These are phyloP conservation scores for Agonopterix subpropinquella DNA, from an alignment of 2,888 invertebrate species.

Conservation along the genomic window DNA sequence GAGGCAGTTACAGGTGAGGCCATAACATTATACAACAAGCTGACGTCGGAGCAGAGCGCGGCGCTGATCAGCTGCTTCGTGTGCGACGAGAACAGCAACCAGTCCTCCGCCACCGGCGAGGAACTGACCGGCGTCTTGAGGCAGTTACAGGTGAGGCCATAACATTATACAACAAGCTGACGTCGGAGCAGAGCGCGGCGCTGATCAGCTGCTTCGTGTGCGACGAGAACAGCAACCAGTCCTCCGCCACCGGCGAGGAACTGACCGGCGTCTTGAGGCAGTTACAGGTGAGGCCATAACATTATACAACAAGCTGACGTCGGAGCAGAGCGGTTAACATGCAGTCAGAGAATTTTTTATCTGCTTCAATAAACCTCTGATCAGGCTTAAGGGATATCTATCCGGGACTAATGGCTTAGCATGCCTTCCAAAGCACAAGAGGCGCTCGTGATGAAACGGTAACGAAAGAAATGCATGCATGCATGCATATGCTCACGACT, in stretches of 20 bases:
- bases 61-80: constrained; percentile 95
- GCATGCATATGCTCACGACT: no score
- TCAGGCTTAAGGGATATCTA: no score
- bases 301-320: constrained; percentile 85
- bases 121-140: constrained; percentile 92
- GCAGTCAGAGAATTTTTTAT: no score
- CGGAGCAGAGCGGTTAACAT: constrained; percentile 90
- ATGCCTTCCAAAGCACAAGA: no score
- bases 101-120: constrained; percentile 85
- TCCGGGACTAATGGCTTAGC: no score
- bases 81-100: constrained; percentile 92
- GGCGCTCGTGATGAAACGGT: no score
- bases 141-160: constrained; percentile 85
- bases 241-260: constrained; percentile 87
- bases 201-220: constrained; percentile 95
- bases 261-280: constrained; percentile 91
- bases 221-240: constrained; percentile 91
- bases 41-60: constrained; percentile 88
- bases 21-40: constrained; percentile 79
- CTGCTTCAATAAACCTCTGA: no score
- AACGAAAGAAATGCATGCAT: no score
- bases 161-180: constrained; percentile 87
- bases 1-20: constrained; percentile 87
- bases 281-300: constrained; percentile 84
- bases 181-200: constrained; percentile 88